Percentiles rank a stretch among this genome's conserved stretches.
Evolutionary conservation across 2,113 vertebrate species (phyloP).

Genomic region (Sebastes schlegelii): DNA sequence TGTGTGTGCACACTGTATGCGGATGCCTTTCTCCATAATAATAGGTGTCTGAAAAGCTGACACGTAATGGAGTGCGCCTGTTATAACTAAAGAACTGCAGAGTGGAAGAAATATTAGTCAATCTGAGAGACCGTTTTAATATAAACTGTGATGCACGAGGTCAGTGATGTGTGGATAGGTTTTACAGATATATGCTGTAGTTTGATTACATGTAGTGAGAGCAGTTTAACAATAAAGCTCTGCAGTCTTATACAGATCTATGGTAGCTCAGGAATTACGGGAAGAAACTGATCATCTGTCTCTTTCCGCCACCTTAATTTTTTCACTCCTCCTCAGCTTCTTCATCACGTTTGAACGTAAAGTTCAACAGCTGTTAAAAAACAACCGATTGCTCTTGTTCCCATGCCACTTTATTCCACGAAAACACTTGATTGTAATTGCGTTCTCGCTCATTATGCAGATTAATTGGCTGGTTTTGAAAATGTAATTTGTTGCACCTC

Average conservation of each 20-base stretch:
- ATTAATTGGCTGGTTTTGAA: conserved; percentile 13
- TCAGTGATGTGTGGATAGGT: neutral
- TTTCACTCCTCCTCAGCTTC: neutral
- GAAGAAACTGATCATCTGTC: neutral
- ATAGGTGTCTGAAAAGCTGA: conserved; percentile 32
- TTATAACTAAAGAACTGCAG: conserved; percentile 12
- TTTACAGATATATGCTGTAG: neutral
- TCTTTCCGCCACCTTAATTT: neutral
- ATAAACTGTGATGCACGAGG: neutral
- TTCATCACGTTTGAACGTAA: neutral
- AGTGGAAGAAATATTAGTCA: conserved; percentile 10
- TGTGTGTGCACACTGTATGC: conserved; percentile 2
- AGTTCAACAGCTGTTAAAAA: neutral
- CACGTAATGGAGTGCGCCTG: conserved; percentile 30
- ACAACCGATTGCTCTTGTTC: conserved; percentile 1
- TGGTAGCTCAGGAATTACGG: neutral
- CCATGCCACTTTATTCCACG: neutral
- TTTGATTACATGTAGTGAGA: neutral
- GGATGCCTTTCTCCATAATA: conserved; percentile 30
- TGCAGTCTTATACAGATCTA: neutral
- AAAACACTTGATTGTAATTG: conserved; percentile 5
- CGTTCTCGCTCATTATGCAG: conserved; percentile 18
- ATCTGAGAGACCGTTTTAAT: conserved; percentile 3
- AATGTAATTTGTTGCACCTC: neutral
- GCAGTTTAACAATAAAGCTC: neutral